Percentiles rank a stretch among this genome's conserved stretches.
phyloP scores from a whole-genome alignment of 1,140 invertebrate genomes.

The Acromyrmex heyeri region DNA sequence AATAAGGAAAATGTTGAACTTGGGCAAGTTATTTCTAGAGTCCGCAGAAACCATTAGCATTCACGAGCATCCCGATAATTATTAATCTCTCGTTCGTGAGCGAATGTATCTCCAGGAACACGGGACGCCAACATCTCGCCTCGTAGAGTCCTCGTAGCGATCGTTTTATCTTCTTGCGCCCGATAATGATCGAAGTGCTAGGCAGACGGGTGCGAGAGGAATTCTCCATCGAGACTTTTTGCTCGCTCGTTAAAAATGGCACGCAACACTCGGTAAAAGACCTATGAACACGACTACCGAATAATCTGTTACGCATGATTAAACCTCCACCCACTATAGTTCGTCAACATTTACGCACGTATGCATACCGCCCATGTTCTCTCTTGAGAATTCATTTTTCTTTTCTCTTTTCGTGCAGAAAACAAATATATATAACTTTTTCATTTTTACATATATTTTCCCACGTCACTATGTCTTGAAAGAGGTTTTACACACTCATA shows the following conservation, averaged over 20 bases:
- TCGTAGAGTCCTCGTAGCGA: conserved; percentile 33
- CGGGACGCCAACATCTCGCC: conserved; percentile 46
- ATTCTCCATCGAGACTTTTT: conserved; percentile 41
- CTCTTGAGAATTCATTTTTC: not conserved
- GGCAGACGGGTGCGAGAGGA: conserved; percentile 31
- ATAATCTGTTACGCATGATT: conserved; percentile 55
- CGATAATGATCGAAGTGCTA: conserved; percentile 59
- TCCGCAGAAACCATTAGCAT: conserved; percentile 55
- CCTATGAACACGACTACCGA: conserved; percentile 41
- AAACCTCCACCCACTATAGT: conserved; percentile 1
- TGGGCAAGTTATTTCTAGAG: conserved; percentile 39
- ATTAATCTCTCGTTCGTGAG: conserved; percentile 54
- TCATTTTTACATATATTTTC: conserved; percentile 14
- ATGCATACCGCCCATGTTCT: not conserved
- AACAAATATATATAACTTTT: not conserved
- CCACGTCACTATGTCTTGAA: not conserved
- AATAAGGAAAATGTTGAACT: conserved; percentile 4
- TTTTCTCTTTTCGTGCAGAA: not conserved
- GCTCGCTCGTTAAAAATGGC: conserved; percentile 47
- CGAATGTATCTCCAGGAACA: conserved; percentile 59
- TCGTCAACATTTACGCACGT: conserved; percentile 39
- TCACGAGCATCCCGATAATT: conserved; percentile 57
- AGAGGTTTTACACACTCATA: not conserved
- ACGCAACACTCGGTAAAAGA: conserved; percentile 56
- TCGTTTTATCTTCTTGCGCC: conserved; percentile 65